A percentile compares a stretch with the other conserved stretches of the same genome.
phyloP scores from a whole-genome alignment of 2,888 invertebrate genomes.

The Sinodicranocentrus sp. region DNA sequence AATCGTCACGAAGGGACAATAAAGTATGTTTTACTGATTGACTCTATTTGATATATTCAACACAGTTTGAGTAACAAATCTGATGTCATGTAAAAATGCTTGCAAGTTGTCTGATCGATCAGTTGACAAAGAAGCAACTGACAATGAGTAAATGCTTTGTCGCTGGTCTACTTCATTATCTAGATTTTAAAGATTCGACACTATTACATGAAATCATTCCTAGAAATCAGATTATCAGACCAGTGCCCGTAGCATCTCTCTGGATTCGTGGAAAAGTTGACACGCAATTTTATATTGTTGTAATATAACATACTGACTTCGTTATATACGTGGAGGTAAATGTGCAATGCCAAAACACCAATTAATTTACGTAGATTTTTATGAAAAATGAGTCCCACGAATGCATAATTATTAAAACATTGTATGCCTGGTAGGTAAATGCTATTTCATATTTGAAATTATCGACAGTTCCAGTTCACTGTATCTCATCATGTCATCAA shows the following conservation, averaged over 20 bases:
- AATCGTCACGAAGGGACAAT: slow-evolving; percentile 34
- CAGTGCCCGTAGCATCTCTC: not conserved
- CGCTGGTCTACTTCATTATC: no score
- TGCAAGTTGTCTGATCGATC: not conserved
- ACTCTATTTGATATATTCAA: not conserved
- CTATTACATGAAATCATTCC: not conserved
- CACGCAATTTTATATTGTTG: not conserved
- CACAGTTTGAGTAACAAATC: not conserved
- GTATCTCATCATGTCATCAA: not conserved
- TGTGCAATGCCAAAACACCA: no score
- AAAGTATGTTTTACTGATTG: slow-evolving; percentile 21
- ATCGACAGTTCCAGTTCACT: not conserved
- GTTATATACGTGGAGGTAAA: no score
- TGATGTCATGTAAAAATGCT: not conserved
- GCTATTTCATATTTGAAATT: not conserved
- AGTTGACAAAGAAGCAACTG: not conserved
- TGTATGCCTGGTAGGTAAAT: not conserved
- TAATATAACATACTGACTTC: no score
- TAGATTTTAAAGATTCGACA: not conserved
- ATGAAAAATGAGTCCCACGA: no score
- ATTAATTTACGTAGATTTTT: no score
- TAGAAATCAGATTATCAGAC: not conserved
- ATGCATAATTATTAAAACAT: no score
- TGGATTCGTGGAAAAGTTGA: not conserved
- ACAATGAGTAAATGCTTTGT: not conserved